Base-by-base conservation (phyloP, 2,888 invertebrate species). In the Cantharis rufa region DNA sequence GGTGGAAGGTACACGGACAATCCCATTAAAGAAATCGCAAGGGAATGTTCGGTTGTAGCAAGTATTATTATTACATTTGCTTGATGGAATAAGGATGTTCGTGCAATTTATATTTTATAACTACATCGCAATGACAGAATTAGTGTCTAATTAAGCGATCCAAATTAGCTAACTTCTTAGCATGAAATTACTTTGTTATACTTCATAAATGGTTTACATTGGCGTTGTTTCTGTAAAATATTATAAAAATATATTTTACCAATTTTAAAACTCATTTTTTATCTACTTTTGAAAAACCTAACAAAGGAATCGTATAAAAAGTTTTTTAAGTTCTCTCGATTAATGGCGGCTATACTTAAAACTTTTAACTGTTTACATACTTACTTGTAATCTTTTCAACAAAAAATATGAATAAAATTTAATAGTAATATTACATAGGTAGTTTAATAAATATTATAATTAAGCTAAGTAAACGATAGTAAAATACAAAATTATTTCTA, bases 11-110 rank as follows among this genome's bases (percentile, higher is more conserved):
- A 62, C 62, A 69, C 73, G 69, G 48, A 74, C 16, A 61, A 69
- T 64, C 21, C 48, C 74, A 64, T 70, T 74, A 63, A 69, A 73
- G 73, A 74, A 74, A 64, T 70, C 24, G 21, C 74, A 70, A 70
- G 74, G 70, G 74, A 70, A 74, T 70, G 21, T 70, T 74, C 48
- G 15, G 69, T 27, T 66, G 21, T 32, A 69, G 48, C 48, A 48
- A 48, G 48, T 48, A 48, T 64, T 24, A 74, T 74, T 74, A 74
- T 74, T 74, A 74, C 69, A 69, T 62, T 66, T 63, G 27, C 64
- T 70, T 48, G 64, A 70, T 69, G 74, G 32, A 69, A 69, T 70
- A 70, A 63, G 64, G 70, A 70, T 74, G 48, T 69, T 28, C 48
- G 70, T 64, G 15, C 48, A 66, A 64, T 74, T 74, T 74, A 74